A percentile compares a stretch with the other conserved stretches of the same genome.
Conservation (phyloP, 2,888 invertebrate genomes). For the Heteropelma amictum region DNA sequence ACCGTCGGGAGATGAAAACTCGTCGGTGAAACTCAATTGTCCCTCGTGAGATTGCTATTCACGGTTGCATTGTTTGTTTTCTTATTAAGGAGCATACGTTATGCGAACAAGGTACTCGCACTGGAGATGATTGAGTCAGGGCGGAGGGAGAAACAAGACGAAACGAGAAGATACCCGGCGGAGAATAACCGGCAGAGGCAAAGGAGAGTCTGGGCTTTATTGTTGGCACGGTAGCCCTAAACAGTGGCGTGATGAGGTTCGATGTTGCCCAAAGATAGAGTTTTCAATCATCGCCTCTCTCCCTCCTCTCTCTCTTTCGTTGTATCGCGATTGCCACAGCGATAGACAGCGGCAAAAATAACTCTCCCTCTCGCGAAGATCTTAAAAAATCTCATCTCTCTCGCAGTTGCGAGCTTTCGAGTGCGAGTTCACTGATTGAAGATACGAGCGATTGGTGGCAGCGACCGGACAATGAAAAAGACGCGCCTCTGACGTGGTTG, state of each 20-base stretch:
- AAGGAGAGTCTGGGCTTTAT: constrained; percentile 47
- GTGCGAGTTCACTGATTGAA: no score
- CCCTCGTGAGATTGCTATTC: constrained; percentile 70
- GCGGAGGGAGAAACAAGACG: constrained; percentile 10
- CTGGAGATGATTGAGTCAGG: not conserved
- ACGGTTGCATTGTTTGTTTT: constrained; percentile 74
- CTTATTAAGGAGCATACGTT: constrained; percentile 61
- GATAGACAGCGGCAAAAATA: not conserved
- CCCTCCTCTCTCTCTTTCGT: not conserved
- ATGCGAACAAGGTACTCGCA: not conserved
- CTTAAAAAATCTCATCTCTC: constrained; percentile 34
- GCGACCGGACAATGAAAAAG: no score
- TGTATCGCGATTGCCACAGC: not conserved
- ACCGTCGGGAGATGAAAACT: constrained; percentile 51
- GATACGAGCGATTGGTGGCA: constrained; percentile 33
- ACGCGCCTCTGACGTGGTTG: constrained; percentile 11
- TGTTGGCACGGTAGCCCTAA: constrained; percentile 61
- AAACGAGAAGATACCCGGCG: constrained; percentile 19
- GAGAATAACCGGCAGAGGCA: constrained; percentile 53
- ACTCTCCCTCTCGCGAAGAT: not conserved
- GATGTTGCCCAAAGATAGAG: constrained; percentile 60
- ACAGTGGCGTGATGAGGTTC: constrained; percentile 60
- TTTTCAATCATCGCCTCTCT: constrained; percentile 59
- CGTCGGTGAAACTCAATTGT: constrained; percentile 64
- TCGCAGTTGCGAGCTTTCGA: no score